phyloP scores from a whole-genome alignment of 1,140 invertebrate species.

The Halictus rubicundus region DNA sequence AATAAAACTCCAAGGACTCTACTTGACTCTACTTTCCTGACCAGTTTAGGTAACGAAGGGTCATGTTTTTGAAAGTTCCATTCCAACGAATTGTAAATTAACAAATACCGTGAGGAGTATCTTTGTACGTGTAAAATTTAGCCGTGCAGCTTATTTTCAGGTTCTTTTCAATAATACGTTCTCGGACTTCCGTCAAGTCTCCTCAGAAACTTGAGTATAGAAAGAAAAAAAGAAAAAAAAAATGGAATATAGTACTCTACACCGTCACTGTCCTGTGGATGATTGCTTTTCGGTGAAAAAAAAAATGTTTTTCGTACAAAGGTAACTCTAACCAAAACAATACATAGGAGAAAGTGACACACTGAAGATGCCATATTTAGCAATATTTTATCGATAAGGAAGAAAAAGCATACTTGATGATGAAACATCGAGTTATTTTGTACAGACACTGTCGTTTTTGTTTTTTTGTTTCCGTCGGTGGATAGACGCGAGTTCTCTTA shows the following conservation, averaged over 20 bases:
- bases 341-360: slow-evolving; percentile 54
- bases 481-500: slow-evolving; percentile 1
- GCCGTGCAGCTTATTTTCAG: not conserved
- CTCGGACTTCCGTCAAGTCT: not conserved
- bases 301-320: slow-evolving; percentile 40
- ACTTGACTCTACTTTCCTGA: slow-evolving; percentile 49
- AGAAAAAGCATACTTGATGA: slow-evolving; percentile 17
- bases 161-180: not conserved
- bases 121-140: slow-evolving; percentile 29
- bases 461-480: slow-evolving; percentile 46
- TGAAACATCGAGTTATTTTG: slow-evolving; percentile 47
- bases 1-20: slow-evolving; percentile 49
- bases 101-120: slow-evolving; percentile 1
- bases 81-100: slow-evolving; percentile 27
- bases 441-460: slow-evolving; percentile 35
- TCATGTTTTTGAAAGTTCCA: slow-evolving; percentile 40
- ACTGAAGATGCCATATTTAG: slow-evolving; percentile 67
- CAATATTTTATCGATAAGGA: slow-evolving; percentile 58
- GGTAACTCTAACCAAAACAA: slow-evolving; percentile 21
- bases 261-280: not conserved
- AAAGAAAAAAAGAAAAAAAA: too few species aligned
- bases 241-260: not conserved
- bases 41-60: slow-evolving; percentile 36
- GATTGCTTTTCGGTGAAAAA: not conserved
- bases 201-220: too few species aligned